Base-by-base conservation (phyloP, 2,113 vertebrate genomes). In the Tupaia tana region DNA sequence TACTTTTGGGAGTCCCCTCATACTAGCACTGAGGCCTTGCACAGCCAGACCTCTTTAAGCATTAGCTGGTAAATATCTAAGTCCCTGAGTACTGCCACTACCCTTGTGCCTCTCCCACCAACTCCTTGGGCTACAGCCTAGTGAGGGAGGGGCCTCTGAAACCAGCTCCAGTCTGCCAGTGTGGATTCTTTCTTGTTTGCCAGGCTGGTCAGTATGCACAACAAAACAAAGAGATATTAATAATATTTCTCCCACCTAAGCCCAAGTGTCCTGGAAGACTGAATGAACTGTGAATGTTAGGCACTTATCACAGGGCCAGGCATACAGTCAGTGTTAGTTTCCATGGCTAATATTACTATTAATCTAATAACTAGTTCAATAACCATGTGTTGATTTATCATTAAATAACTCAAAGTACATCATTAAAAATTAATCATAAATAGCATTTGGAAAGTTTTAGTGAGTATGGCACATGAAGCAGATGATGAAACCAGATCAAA, bases 21-120 rank as follows among this genome's bases (percentile, higher is more conserved):
- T 43, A 6, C 19, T 27, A 18, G 14, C 2, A 2, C 74, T 73
- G 20, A 79, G 69, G 20, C 10, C 31, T 34, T 59, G 15, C 70
- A n/a, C 6, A 29, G 20, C 52, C n/a, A 58, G 25, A 29, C 7
- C 10, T 77, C 18, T 20, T 92, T 52, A 9, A 29, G 1, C 18
- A 77, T 31, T 1, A 59, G 29, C 67, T 15, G 27, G 15, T 66
- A 78, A 85, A 59, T 18, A 9, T 3, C 22, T 9, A 70, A 29
- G 9, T 12, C 19, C 14, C 6, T 52, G 0, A 78, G 24, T 80
- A 6, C 61, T 82, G 16, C 9, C 4, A 10, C 15, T 15, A 19
- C 1, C 71, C 9, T 43, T 2, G 0, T 9, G 11, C 7, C 1
- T 81, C 14, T 66, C 25, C 80, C 24, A 2, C 1, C 78, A 20